phyloP scores from a whole-genome alignment of 2,113 vertebrate genomes.

The Cephalopterus ornatus region DNA sequence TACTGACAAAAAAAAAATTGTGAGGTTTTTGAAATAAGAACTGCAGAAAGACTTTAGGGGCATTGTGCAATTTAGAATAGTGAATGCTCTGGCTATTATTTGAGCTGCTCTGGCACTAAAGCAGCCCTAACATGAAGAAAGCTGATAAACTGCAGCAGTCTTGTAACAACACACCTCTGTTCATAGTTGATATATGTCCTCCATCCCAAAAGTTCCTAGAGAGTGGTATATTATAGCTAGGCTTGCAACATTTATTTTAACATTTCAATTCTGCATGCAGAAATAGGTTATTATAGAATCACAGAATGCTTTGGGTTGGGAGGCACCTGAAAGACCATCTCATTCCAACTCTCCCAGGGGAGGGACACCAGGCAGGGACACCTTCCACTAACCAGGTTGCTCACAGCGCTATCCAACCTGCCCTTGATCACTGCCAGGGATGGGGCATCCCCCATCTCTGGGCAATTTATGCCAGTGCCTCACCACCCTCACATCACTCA shows the following conservation, averaged over 20 bases:
- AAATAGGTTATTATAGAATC: neutral
- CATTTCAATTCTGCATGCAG: neutral
- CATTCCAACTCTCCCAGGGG: neutral
- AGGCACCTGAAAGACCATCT: neutral
- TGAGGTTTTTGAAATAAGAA: neutral
- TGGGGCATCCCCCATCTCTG: neutral
- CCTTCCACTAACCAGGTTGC: neutral
- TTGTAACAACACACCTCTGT: neutral
- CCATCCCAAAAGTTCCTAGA: neutral
- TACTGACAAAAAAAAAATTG: neutral
- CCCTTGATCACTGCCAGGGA: neutral
- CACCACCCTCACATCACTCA: neutral
- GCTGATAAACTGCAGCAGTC: neutral
- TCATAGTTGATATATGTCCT: rapidly evolving
- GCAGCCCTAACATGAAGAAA: neutral
- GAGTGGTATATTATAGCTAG: neutral
- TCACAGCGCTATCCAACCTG: neutral
- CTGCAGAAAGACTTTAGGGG: neutral
- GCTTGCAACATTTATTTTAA: neutral
- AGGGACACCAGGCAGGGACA: neutral
- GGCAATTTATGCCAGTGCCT: neutral
- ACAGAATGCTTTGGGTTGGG: neutral
- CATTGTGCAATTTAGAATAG: neutral
- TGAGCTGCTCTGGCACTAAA: neutral
- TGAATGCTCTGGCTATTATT: neutral